Evolutionary conservation across 2,888 invertebrate genomes (phyloP).

Genomic region (Steinernema scapterisci): DNA sequence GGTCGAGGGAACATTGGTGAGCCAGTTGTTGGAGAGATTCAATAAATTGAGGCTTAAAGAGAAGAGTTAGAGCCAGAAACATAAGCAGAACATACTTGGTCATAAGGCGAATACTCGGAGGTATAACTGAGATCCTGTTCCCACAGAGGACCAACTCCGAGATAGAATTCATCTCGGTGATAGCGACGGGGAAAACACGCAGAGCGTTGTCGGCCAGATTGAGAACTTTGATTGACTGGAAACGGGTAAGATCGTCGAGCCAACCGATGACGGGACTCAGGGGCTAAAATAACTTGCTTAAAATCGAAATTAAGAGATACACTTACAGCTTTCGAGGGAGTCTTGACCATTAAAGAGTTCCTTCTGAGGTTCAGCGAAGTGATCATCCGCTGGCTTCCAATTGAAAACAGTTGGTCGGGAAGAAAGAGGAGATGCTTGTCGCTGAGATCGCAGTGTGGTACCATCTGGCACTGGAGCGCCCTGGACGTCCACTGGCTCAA

Average conservation of each 20-base stretch:
- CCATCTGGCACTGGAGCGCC: slow-evolving; percentile 40
- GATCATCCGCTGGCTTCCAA: slow-evolving; percentile 54
- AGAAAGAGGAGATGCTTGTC: slow-evolving; percentile 70
- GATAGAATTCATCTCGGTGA: slow-evolving; percentile 62
- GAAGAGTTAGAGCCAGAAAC: neutral
- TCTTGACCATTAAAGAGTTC: slow-evolving; percentile 66
- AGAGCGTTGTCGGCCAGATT: slow-evolving; percentile 70
- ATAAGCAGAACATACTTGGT: slow-evolving; percentile 36
- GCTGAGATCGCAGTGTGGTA: slow-evolving; percentile 67
- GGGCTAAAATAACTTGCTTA: slow-evolving; percentile 18
- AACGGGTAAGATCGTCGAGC: slow-evolving; percentile 70
- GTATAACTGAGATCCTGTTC: slow-evolving; percentile 58
- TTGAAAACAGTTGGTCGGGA: slow-evolving; percentile 69
- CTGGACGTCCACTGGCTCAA: slow-evolving; percentile 36
- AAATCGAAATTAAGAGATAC: neutral
- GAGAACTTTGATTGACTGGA: slow-evolving; percentile 68
- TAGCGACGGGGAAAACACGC: slow-evolving; percentile 67
- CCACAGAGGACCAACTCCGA: slow-evolving; percentile 51
- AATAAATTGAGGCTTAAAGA: slow-evolving; percentile 43
- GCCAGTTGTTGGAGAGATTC: slow-evolving; percentile 57
- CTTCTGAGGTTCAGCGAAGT: slow-evolving; percentile 69
- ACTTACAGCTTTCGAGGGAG: slow-evolving; percentile 32
- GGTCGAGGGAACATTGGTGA: slow-evolving; percentile 49
- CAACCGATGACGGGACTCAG: slow-evolving; percentile 66
- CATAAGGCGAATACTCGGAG: slow-evolving; percentile 64